Evolutionary conservation across 1,140 invertebrate genomes (phyloP).

Genomic region (Holotrichia oblita): DNA sequence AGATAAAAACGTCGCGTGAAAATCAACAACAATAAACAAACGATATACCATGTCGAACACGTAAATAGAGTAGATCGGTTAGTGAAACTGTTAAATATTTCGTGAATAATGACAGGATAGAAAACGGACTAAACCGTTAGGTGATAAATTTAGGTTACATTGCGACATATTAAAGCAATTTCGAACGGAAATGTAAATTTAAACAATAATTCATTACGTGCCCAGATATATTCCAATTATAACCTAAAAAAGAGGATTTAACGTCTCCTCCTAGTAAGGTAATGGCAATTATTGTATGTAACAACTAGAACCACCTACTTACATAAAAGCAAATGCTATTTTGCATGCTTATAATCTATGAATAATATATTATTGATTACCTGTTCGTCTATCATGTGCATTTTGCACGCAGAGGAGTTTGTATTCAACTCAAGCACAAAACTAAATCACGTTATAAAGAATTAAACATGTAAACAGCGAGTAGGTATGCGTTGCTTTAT

Average conservation of each 20-base stretch:
- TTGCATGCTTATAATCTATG: background rate
- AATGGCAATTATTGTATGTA: background rate
- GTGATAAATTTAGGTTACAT: background rate
- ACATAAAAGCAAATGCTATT: background rate
- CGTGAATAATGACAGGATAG: background rate
- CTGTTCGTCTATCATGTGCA: background rate
- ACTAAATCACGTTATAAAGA: background rate
- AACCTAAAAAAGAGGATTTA: background rate
- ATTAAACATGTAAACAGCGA: background rate
- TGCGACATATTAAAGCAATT: background rate
- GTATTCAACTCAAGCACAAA: background rate
- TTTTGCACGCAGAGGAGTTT: background rate
- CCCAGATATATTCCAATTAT: background rate
- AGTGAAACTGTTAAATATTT: background rate
- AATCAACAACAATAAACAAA: background rate
- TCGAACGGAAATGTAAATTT: background rate
- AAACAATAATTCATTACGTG: background rate
- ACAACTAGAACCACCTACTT: background rate
- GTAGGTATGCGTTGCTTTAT: background rate
- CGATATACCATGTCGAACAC: background rate
- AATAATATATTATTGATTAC: slow-evolving; percentile 15
- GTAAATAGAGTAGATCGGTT: background rate
- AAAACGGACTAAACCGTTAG: background rate
- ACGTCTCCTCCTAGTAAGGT: background rate
- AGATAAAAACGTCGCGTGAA: background rate